These are phyloP conservation scores for Meteorus sp. DNA, from an alignment of 1,140 invertebrate genomes.

Conservation along the genomic window DNA sequence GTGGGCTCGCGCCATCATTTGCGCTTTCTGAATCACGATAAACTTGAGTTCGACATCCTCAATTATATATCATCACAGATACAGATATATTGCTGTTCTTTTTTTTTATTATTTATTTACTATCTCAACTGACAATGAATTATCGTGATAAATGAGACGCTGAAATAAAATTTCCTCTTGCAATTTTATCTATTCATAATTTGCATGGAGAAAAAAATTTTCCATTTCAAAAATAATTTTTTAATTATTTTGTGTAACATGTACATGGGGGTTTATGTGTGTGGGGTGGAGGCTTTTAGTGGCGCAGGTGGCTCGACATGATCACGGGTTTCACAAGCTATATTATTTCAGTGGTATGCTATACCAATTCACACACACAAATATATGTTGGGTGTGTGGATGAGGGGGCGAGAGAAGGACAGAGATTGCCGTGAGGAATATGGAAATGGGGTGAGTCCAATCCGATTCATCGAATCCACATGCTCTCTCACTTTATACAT, in stretches of 20 bases:
- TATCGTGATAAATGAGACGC: too few species aligned
- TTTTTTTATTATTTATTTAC: too few species aligned
- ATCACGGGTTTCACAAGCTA: conserved; percentile 3
- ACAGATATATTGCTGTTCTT: too few species aligned
- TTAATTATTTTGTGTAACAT: too few species aligned
- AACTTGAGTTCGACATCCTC: conserved; percentile 16
- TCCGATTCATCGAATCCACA: conserved; percentile 28
- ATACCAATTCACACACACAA: neutral
- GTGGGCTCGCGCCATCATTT: conserved; percentile 13
- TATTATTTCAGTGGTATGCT: conserved; percentile 49
- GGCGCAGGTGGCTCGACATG: conserved; percentile 51
- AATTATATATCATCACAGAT: too few species aligned
- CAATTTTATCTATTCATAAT: too few species aligned
- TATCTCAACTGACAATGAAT: too few species aligned
- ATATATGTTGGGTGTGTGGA: neutral
- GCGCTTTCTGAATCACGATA: conserved; percentile 21
- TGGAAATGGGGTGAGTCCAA: neutral
- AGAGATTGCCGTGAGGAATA: conserved; percentile 46
- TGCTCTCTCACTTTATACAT: too few species aligned
- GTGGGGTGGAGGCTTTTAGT: conserved; percentile 50
- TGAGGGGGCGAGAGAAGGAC: conserved; percentile 30
- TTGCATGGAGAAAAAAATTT: too few species aligned
- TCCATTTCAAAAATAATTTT: neutral
- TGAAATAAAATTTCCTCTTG: too few species aligned
- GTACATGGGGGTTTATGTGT: too few species aligned